Percentiles rank a stretch among this genome's conserved stretches.
phyloP scores from a whole-genome alignment of 2,888 invertebrate species.

The Aspidiotus destructor region DNA sequence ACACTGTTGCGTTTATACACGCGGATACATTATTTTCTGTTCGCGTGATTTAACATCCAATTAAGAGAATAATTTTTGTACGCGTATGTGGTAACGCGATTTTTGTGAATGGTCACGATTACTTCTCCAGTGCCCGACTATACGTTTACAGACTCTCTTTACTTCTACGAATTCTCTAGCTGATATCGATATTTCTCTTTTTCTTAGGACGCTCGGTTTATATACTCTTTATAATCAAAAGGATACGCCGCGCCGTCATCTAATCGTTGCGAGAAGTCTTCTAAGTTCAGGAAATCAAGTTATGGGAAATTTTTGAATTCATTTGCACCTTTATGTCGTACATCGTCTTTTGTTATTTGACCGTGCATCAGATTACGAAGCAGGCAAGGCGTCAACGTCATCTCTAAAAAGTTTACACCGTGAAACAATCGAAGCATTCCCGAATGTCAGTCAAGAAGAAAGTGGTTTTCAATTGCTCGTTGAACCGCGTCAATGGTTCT shows the following conservation, averaged over 20 bases:
- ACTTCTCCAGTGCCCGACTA: background rate
- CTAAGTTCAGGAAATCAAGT: background rate
- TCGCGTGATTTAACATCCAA: constrained; percentile 1
- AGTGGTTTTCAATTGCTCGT: too few species aligned
- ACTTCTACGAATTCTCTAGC: background rate
- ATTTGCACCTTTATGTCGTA: background rate
- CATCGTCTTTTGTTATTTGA: background rate
- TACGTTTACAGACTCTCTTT: constrained; percentile 4
- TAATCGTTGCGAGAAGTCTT: background rate
- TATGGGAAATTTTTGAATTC: background rate
- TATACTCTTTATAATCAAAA: background rate
- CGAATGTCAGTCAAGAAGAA: too few species aligned
- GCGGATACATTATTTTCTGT: background rate
- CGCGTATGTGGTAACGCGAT: background rate
- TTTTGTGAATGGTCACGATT: background rate
- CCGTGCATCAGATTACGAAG: constrained; percentile 2
- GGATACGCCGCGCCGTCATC: background rate
- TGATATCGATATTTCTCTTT: background rate
- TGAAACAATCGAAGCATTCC: too few species aligned
- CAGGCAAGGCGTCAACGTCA: too few species aligned
- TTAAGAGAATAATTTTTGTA: constrained; percentile 4
- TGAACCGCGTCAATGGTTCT: too few species aligned
- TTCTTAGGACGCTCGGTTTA: background rate
- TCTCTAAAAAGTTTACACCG: too few species aligned
- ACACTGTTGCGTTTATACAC: background rate